Percentiles rank a stretch among this genome's conserved stretches.
Evolutionary conservation across 2,797 vertebrate species (phyloP).

Genomic region (Pempheris klunzingeri): DNA sequence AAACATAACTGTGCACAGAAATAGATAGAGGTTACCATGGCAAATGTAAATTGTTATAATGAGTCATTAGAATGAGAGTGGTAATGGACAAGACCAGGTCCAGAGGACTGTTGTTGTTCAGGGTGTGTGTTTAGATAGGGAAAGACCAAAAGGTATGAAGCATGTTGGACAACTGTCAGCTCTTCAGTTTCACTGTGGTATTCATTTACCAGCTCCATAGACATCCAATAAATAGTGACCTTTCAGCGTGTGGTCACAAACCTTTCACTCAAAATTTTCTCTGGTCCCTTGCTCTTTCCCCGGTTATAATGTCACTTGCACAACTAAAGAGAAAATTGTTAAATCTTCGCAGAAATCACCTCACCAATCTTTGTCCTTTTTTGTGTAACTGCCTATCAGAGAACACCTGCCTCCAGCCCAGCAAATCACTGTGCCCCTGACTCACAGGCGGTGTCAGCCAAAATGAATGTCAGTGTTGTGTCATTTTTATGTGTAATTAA

Average conservation of each 20-base stretch:
- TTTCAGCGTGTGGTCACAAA: slow-evolving; percentile 46
- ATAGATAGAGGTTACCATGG: neutral
- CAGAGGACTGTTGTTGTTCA: slow-evolving; percentile 8
- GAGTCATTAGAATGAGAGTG: slow-evolving; percentile 38
- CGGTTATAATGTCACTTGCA: slow-evolving; percentile 2
- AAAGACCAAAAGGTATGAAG: slow-evolving; percentile 42
- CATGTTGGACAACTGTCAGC: slow-evolving; percentile 47
- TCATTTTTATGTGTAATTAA: slow-evolving; percentile 40
- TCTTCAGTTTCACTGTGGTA: slow-evolving; percentile 57
- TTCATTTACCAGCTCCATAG: slow-evolving; percentile 53
- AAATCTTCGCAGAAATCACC: neutral
- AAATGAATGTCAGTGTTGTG: slow-evolving; percentile 6
- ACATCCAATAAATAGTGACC: slow-evolving; percentile 65
- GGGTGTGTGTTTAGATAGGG: slow-evolving; percentile 8
- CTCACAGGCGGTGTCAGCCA: neutral
- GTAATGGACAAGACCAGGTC: slow-evolving; percentile 36
- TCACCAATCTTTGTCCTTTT: neutral
- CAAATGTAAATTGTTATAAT: slow-evolving; percentile 42
- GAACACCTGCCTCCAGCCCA: slow-evolving; percentile 19
- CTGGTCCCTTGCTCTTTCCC: slow-evolving; percentile 9
- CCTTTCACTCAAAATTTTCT: slow-evolving; percentile 24
- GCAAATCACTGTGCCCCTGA: neutral
- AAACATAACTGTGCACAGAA: slow-evolving; percentile 33
- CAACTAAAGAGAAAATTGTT: neutral
- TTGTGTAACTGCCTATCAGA: neutral